Conservation (phyloP, 1,140 invertebrate genomes). For the Trichogramma pretiosum region DNA sequence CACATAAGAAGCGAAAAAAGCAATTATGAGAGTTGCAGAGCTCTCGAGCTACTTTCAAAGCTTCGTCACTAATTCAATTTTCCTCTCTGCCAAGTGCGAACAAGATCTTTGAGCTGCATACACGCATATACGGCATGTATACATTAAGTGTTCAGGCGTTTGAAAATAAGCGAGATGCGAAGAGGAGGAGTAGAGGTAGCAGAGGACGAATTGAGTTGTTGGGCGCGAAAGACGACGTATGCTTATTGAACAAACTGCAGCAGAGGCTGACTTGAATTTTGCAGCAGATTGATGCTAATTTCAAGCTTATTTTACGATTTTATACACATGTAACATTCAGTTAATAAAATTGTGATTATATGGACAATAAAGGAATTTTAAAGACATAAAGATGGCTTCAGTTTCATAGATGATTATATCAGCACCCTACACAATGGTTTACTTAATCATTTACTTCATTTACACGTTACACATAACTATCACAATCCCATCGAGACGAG, state of each 20-base stretch:
- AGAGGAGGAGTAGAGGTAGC: constrained; percentile 1
- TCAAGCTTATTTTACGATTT: constrained; percentile 19
- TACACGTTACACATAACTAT: not conserved
- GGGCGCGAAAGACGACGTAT: not conserved
- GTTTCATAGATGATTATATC: too few relatives aligned
- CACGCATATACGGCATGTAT: too few relatives aligned
- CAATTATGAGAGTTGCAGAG: constrained; percentile 17
- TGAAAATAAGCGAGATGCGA: too few relatives aligned
- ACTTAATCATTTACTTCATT: not conserved
- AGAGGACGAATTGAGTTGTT: constrained; percentile 19
- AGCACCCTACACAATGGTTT: not conserved
- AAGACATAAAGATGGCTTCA: too few relatives aligned
- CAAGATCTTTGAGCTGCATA: too few relatives aligned
- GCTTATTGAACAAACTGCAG: not conserved
- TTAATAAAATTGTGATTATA: not conserved
- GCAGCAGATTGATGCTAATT: constrained; percentile 29
- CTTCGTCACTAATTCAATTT: constrained; percentile 21
- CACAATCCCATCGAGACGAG: not conserved
- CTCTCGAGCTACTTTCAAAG: constrained; percentile 7
- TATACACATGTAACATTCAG: not conserved
- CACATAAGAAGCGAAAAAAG: constrained; percentile 15
- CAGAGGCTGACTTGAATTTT: constrained; percentile 14
- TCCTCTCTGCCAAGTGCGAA: constrained; percentile 1
- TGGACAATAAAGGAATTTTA: too few relatives aligned
- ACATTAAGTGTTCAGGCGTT: too few relatives aligned